Evolutionary conservation across 2,888 invertebrate genomes (phyloP).

Genomic region (Leptinotarsa peninsularis): DNA sequence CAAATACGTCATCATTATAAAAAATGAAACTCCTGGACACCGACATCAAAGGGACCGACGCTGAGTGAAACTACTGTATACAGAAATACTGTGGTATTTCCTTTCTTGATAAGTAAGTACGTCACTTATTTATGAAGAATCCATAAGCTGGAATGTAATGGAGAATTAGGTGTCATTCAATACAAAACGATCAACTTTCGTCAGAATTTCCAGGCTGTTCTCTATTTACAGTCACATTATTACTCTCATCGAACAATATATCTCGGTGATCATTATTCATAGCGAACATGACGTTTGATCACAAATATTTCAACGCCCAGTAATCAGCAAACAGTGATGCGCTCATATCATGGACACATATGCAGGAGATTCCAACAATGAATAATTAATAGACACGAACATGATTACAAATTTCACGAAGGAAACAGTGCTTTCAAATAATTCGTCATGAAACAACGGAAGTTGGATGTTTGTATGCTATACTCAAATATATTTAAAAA

Average conservation of each 20-base stretch:
- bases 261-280: constrained; percentile 1
- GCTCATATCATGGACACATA: constrained; percentile 3
- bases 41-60: too few species aligned
- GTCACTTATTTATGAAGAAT: too few species aligned
- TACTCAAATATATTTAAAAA: too few species aligned
- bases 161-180: too few species aligned
- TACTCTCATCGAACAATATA: background rate
- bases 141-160: too few species aligned
- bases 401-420: background rate
- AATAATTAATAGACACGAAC: constrained; percentile 1
- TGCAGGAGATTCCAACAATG: background rate
- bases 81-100: too few species aligned
- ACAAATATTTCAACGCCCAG: background rate
- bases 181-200: too few species aligned
- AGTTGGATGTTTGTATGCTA: too few species aligned
- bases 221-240: background rate
- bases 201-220: background rate
- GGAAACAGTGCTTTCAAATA: background rate
- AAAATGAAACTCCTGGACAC: too few species aligned
- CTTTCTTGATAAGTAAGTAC: too few species aligned
- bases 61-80: too few species aligned
- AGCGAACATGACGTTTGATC: background rate
- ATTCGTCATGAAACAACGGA: background rate
- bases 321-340: background rate
- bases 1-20: too few species aligned